Percentiles rank a stretch among this genome's conserved stretches.
Evolutionary conservation across 2,797 vertebrate genomes (phyloP).

Genomic region (Manis pentadactyla): DNA sequence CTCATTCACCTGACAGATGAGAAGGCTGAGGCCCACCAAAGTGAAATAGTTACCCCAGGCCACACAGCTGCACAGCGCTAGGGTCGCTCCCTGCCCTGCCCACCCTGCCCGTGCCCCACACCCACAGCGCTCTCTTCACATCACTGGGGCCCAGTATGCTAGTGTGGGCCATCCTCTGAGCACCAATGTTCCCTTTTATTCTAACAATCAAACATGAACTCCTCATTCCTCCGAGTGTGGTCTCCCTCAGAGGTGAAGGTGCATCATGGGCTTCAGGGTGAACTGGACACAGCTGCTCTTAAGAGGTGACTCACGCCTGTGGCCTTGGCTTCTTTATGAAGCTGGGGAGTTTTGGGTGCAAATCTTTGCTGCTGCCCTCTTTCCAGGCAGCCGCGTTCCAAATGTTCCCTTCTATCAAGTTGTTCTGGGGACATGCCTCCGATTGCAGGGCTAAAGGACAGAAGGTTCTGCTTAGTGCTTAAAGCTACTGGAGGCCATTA

Average conservation of each 20-base stretch:
- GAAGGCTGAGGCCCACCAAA: neutral
- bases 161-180: neutral
- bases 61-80: neutral
- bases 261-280: neutral
- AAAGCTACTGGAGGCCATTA: neutral
- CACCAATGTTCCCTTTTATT: neutral
- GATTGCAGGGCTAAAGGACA: neutral
- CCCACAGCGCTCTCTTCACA: neutral
- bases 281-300: neutral
- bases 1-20: neutral
- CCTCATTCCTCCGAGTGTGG: neutral
- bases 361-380: neutral
- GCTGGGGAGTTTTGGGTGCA: neutral
- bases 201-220: conserved; percentile 27
- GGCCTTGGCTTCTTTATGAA: neutral
- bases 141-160: neutral
- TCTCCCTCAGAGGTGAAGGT: neutral
- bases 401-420: neutral
- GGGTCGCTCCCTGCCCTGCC: neutral
- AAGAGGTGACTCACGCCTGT: neutral
- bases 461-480: neutral
- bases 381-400: neutral
- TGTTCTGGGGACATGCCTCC: neutral
- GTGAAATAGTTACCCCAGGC: neutral
- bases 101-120: neutral